Evolutionary conservation across 2,888 invertebrate genomes (phyloP), one percentile per base, ranked within the genome.

Genomic region (Auanema sp.): DNA sequence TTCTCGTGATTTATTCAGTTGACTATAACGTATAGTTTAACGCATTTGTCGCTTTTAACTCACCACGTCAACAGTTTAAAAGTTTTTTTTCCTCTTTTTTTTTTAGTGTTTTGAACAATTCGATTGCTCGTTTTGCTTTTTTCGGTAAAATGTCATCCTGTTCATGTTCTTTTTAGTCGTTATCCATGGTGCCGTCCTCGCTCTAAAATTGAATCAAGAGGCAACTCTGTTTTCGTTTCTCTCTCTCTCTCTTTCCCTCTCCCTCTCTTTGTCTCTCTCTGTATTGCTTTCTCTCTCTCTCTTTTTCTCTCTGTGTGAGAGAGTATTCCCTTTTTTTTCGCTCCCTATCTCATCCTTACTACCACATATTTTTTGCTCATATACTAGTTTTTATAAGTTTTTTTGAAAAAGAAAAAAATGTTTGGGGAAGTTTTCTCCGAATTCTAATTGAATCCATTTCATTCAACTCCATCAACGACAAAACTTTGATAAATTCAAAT

Each of bases 381-480:
- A 55, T 47, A 50, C 55, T 55, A 54, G 41, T 61, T 61, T 49
- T 42, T 25, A 54, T 18, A 14, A 16, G 41, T 14, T 8, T 51
- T 57, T 55, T 33, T 51, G 49, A 62, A 61, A 55, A 56, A 61
- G 49, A 61, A 55, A 56, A 61, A 55, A 61, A 55, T 62, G 61
- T 57, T 57, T 55, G 44, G 60, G 43, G 40, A n/a, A 41, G 41
- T 60, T 54, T 50, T 33, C 42, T 52, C 11, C 16, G 18, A 25
- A 21, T 40, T 53, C 59, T 42, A 60, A 52, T 51, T 53, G 53
- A 53, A 44, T 33, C 33, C 8, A 3, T 33, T 33, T 33, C 33
- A 33, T 33, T 33, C 33, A 33, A 33, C 33, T 33, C 33, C 33
- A 33, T 33, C 33, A 33, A 33, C 33, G 33, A 8, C 33, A 33